Base-by-base conservation (phyloP, 2,888 invertebrate species). In the Drosophila ustulata region DNA sequence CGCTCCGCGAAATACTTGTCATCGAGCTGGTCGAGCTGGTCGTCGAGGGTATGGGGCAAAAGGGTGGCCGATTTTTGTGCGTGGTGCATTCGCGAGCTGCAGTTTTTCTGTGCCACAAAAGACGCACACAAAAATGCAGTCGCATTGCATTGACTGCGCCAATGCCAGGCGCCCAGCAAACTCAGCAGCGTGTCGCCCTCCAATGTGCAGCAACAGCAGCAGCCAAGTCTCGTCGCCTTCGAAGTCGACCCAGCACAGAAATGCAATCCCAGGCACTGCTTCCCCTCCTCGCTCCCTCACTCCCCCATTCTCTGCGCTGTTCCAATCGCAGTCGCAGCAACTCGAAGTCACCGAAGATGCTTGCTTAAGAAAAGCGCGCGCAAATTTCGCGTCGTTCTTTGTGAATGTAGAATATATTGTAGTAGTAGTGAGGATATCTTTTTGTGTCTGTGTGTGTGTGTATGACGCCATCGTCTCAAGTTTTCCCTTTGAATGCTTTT, bases 361-460 rank as follows among this genome's bases (percentile, higher is more conserved):
- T 82, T 68, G 86, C 73, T 87, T 70, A 88, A 82, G 77, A 86
- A 85, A 83, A 86, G 89, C 87, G 89, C 83, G 87, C 87, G 89
- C 74, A 86, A 82, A 87, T 71, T 86, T 83, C 83, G 83, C 83
- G 87, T 66, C 57, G 57, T 25, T 32, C 30, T 39, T 23, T 46
- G 18, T 56, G 25, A 18, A 18, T 49, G 32, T 66, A 18, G 9
- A 37, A 18, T 9, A 4, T 57, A 7, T 39, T 11, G 9, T 43
- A 30, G 28, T 57, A 41, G 30, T 39, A 1, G 23, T 32, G 32
- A 11, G 11, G 23, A 39, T n/a, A 5, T 37, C 9, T 56, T 11
- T 28, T 23, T 47, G n/a, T 53, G 43, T n/a, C 30, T 55, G 18
- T 65, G 30, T 52, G 18, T 59, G 26, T 32, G 37, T 62, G 32